These are phyloP conservation scores for Siniperca knerii DNA, from an alignment of 2,113 vertebrate species.

Conservation along the genomic window DNA sequence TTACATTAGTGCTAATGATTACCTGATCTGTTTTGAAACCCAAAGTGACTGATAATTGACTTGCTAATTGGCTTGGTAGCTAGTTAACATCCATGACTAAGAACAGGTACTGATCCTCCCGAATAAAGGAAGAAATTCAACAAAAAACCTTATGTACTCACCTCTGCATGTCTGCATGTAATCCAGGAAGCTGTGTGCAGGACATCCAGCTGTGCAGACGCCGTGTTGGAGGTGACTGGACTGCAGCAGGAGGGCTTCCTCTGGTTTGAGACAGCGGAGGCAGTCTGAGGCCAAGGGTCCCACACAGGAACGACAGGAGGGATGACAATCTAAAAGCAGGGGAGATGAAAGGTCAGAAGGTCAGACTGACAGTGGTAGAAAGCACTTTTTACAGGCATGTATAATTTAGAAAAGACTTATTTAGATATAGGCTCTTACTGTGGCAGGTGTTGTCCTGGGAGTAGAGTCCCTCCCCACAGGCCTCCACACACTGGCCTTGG, in stretches of 20 bases:
- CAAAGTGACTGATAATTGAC: no score
- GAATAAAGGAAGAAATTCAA: not conserved
- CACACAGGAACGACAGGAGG: slow-evolving; percentile 88
- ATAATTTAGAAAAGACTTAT: not conserved
- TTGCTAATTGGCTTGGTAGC: not conserved
- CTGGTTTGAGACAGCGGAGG: slow-evolving; percentile 82
- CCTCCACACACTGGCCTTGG: slow-evolving; percentile 87
- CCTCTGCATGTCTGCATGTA: slow-evolving; percentile 87
- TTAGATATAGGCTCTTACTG: slow-evolving; percentile 80
- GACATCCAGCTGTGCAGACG: slow-evolving; percentile 86
- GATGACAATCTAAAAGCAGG: slow-evolving; percentile 87
- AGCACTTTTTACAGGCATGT: not conserved
- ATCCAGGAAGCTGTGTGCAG: slow-evolving; percentile 81
- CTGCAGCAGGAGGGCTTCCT: slow-evolving; percentile 82
- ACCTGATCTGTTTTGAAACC: not conserved
- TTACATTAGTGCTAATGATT: not conserved
- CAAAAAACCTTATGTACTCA: slow-evolving; percentile 32
- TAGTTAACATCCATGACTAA: no score
- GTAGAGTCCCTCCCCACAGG: slow-evolving; percentile 91
- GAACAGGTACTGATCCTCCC: not conserved
- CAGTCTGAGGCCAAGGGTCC: slow-evolving; percentile 87
- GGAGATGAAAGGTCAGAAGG: not conserved
- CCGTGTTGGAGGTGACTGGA: slow-evolving; percentile 67
- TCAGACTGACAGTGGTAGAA: not conserved
- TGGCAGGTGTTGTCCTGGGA: slow-evolving; percentile 84